Base-by-base conservation (phyloP, 2,797 vertebrate species). In the Acanthopagrus latus region DNA sequence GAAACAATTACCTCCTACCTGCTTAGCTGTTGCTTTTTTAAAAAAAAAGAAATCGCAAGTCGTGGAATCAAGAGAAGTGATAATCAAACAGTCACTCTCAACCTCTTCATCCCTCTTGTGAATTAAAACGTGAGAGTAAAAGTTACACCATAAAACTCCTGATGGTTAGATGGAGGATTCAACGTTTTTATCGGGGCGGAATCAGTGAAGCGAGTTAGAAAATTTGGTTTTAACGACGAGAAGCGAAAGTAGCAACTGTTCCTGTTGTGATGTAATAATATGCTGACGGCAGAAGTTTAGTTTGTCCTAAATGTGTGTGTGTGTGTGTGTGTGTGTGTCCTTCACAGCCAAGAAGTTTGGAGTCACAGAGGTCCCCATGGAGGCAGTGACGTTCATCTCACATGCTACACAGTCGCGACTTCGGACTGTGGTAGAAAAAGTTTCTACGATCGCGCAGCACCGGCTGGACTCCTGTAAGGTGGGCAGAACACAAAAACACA, bases 321-420 rank as follows among this genome's bases (percentile, higher is more conserved):
- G 11, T 50, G 10, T 50, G 0, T 73, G 29, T 58, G 25, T 75
- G 18, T 78, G 11, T 74, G 11, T 69, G 2, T 85, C 6, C 21
- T 84, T 89, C 58, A 74, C 91, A 97, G 96, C 96, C 64, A 97
- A 95, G 94, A 96, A 92, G 93, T 96, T 96, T 83, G 96, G 96
- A 74, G 95, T 97, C 82, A 95, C 94, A 3, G 96, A 97, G 64
- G 95, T 97, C 21, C 93, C 96, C 11, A 91, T 95, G 92, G 96
- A 97, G 82, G 94, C 95, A 0, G 96, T 97, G 79, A 96, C 94
- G 82, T 97, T 96, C 92, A 96, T 97, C 91, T 97, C 96, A 52
- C 96, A 97, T 2, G 96, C 96, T 47, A 94, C 97, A 0, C 96
- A 97, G 86, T 95, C 88, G 64, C 94, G 96, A 79, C 88, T 97